These are phyloP conservation scores for Zenarchopterus dispar DNA, from an alignment of 2,797 vertebrate genomes.

Conservation along the genomic window DNA sequence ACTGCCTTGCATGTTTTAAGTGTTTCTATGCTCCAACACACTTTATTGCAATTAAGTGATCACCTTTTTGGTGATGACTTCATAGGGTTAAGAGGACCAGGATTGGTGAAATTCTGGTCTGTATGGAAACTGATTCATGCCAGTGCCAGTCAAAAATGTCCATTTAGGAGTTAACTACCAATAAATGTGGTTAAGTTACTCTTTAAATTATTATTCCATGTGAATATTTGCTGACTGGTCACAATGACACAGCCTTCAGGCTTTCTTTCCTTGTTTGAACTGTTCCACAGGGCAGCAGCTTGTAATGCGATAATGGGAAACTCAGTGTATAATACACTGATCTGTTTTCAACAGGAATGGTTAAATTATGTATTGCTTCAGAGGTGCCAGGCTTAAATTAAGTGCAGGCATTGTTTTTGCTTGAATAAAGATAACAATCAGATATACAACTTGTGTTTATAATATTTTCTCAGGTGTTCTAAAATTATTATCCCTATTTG, in stretches of 20 bases:
- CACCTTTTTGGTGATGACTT: no score
- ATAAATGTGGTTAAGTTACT: slow-evolving; percentile 4
- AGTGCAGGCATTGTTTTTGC: slow-evolving; percentile 4
- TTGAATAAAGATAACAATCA: slow-evolving; percentile 20
- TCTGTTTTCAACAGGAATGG: slow-evolving; percentile 3
- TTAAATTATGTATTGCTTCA: slow-evolving; percentile 8
- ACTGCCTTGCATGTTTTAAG: no score
- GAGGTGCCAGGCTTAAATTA: slow-evolving; percentile 22
- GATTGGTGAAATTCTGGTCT: neutral
- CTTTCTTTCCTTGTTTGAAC: slow-evolving; percentile 2
- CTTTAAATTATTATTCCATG: slow-evolving; percentile 1
- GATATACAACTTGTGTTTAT: slow-evolving; percentile 32
- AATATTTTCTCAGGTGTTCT: slow-evolving; percentile 28
- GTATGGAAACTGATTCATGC: neutral
- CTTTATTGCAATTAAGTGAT: no score
- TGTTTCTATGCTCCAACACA: no score
- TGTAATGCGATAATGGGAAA: slow-evolving; percentile 1
- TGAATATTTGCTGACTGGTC: slow-evolving; percentile 1
- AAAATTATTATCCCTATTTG: slow-evolving; percentile 10
- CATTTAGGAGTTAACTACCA: neutral
- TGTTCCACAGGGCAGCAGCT: slow-evolving; percentile 1
- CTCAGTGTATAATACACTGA: neutral
- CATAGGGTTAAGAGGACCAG: no score
- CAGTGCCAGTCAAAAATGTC: neutral
- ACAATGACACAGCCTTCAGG: neutral